Percentiles rank a stretch among this genome's conserved stretches.
These are phyloP conservation scores for Apocrypta bakeri DNA, from an alignment of 1,140 invertebrate species.

Conservation along the genomic window DNA sequence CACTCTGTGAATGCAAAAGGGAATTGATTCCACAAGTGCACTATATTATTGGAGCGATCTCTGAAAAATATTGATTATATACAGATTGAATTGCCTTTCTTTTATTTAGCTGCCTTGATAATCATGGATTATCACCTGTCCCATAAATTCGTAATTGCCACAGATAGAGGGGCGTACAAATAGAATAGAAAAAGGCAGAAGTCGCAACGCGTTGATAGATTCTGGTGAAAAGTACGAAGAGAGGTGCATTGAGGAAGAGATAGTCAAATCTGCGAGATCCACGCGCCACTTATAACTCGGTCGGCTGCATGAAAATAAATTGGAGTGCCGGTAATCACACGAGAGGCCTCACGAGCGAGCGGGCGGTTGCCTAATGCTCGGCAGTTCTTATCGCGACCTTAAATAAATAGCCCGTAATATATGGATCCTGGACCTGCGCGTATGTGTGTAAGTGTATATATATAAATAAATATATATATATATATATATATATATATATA, in stretches of 20 bases:
- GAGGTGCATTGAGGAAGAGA: background rate
- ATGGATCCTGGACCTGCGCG: conserved; percentile 2
- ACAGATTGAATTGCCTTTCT: too few species aligned
- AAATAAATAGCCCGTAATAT: conserved; percentile 50
- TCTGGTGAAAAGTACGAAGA: background rate
- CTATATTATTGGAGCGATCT: too few species aligned
- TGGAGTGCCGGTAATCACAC: conserved; percentile 46
- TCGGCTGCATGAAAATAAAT: conserved; percentile 42
- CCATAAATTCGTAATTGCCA: too few species aligned
- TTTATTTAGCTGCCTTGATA: too few species aligned
- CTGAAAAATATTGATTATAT: too few species aligned
- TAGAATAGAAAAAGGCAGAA: too few species aligned
- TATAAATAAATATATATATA: too few species aligned
- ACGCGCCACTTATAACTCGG: background rate
- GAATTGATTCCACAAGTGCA: background rate
- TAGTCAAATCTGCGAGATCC: conserved; percentile 15
- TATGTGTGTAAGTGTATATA: too few species aligned
- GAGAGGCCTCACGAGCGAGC: conserved; percentile 8
- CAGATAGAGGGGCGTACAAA: too few species aligned
- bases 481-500: too few species aligned
- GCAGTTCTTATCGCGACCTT: conserved; percentile 49
- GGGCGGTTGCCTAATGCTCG: conserved; percentile 28
- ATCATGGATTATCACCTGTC: too few species aligned
- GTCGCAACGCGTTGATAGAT: too few species aligned
- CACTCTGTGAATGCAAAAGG: background rate